Percentiles rank a stretch among this genome's conserved stretches.
These are phyloP conservation scores for Dolichoris vasculosae DNA, from an alignment of 1,140 invertebrate species.

Conservation along the genomic window DNA sequence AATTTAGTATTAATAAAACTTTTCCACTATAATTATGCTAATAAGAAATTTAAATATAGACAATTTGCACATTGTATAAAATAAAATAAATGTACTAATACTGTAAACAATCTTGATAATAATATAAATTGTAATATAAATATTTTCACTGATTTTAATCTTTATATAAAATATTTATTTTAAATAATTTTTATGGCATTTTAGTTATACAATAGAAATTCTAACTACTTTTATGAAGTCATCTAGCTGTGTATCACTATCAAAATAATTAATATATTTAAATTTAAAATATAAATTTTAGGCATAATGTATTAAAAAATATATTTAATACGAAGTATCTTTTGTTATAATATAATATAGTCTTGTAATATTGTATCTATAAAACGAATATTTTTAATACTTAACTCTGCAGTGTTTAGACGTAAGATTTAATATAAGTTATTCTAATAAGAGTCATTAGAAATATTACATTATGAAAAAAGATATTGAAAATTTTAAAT, in stretches of 20 bases:
- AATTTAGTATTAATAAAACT: constrained; percentile 28
- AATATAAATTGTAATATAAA: background rate
- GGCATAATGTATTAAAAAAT: too few species aligned
- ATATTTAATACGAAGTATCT: too few species aligned
- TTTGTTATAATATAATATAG: too few species aligned
- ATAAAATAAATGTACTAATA: background rate
- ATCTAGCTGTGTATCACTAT: background rate
- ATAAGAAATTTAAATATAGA: background rate
- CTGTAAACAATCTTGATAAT: background rate
- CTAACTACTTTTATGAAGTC: background rate
- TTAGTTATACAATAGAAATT: background rate
- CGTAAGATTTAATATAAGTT: background rate
- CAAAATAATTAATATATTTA: background rate
- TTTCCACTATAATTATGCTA: background rate
- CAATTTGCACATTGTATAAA: background rate
- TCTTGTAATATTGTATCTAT: background rate
- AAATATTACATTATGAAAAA: background rate
- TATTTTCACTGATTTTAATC: background rate
- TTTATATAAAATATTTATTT: background rate
- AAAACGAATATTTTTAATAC: background rate
- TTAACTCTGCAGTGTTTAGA: too few species aligned
- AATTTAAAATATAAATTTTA: background rate
- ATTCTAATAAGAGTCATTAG: background rate
- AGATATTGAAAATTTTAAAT: too few species aligned
- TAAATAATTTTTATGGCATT: background rate